These are phyloP conservation scores for Psococerastis gibbosa DNA, from an alignment of 2,888 invertebrate species.

Conservation along the genomic window DNA sequence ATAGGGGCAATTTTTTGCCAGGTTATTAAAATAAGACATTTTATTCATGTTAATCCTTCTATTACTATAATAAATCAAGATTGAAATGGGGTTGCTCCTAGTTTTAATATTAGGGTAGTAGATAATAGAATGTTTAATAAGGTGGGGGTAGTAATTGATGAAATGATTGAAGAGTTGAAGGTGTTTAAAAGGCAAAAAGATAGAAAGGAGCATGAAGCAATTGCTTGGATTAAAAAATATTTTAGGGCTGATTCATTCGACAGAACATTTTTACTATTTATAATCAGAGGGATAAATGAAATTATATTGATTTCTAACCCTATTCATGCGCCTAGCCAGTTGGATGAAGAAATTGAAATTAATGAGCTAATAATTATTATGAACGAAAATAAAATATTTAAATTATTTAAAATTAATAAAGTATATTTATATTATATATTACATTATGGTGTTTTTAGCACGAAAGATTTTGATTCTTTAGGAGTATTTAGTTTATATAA, in stretches of 20 bases:
- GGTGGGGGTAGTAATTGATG: neutral
- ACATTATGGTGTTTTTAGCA: conserved; percentile 44
- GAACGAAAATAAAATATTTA: conserved; percentile 33
- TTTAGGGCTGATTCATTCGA: conserved; percentile 36
- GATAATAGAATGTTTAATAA: conserved; percentile 10
- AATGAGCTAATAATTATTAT: conserved; percentile 29
- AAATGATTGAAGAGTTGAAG: conserved; percentile 10
- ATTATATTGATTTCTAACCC: conserved; percentile 43
- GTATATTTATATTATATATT: conserved; percentile 31
- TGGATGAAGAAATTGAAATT: conserved; percentile 30
- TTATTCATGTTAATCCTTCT: conserved; percentile 36
- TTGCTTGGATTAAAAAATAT: conserved; percentile 38
- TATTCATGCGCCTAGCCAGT: conserved; percentile 34
- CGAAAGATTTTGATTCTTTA: conserved; percentile 39
- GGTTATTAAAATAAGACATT: conserved; percentile 34
- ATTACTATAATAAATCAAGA: conserved; percentile 39
- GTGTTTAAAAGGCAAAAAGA: conserved; percentile 22
- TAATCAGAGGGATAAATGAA: conserved; percentile 38
- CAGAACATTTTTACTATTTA: conserved; percentile 29
- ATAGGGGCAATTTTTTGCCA: conserved; percentile 46
- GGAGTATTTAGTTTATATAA: conserved; percentile 38
- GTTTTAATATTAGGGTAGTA: conserved; percentile 31
- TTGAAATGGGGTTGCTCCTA: conserved; percentile 37
- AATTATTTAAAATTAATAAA: conserved; percentile 32
- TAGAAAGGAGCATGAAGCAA: conserved; percentile 35